A percentile compares a stretch with the other conserved stretches of the same genome.
Evolutionary conservation across 2,113 vertebrate genomes (phyloP).

Genomic region (Solenodon paradoxus): DNA sequence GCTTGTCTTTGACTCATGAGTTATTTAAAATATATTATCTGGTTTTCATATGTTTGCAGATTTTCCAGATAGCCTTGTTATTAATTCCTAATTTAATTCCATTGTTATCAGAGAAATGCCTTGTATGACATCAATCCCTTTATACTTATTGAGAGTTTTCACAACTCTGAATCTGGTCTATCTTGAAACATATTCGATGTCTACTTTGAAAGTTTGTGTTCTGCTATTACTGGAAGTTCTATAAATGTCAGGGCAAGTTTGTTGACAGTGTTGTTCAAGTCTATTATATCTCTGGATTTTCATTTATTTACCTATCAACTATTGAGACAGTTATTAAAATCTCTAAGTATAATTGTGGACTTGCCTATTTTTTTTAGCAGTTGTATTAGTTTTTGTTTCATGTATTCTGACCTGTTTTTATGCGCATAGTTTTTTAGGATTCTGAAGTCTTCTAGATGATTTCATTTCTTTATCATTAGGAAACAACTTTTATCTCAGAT

Average conservation of each 20-base stretch:
- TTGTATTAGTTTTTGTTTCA: not conserved
- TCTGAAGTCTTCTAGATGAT: not conserved
- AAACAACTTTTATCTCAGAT: not conserved
- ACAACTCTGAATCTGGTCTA: not conserved
- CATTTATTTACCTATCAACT: not conserved
- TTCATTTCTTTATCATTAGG: not conserved
- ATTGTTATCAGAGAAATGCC: not conserved
- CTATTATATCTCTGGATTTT: not conserved
- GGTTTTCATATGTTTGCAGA: not conserved
- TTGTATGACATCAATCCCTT: not conserved
- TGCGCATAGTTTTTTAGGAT: not conserved
- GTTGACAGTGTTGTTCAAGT: not conserved
- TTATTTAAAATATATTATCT: not conserved
- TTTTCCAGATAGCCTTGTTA: not conserved
- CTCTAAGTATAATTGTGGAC: not conserved
- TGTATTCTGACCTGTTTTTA: not conserved
- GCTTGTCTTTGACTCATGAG: not conserved
- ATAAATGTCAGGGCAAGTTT: not conserved
- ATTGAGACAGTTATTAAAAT: not conserved
- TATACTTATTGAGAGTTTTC: not conserved
- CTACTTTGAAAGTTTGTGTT: not conserved
- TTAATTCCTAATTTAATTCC: not conserved
- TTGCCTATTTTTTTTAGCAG: not conserved
- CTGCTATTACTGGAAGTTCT: not conserved
- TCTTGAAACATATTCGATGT: not conserved